Percentiles rank a stretch among this genome's conserved stretches.
Conservation (phyloP, 2,797 vertebrate genomes). For the Brachyalestes nurse region DNA sequence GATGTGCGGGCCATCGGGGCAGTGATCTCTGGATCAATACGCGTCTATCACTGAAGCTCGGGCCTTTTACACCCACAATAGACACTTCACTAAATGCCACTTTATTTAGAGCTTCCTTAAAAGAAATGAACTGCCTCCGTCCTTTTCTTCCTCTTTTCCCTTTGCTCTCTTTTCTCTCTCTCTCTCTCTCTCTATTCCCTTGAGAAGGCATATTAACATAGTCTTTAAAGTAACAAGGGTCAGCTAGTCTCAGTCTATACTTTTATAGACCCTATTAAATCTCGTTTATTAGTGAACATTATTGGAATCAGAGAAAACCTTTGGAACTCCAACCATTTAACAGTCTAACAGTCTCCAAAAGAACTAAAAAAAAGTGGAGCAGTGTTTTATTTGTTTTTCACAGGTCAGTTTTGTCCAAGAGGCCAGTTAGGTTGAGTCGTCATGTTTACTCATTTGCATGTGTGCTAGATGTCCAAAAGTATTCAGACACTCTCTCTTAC, state of each 20-base stretch:
- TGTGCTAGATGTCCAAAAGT: neutral
- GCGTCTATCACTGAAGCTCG: constrained; percentile 76
- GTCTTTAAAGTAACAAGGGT: constrained; percentile 51
- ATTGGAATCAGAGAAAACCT: too few species aligned
- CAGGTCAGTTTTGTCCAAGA: neutral
- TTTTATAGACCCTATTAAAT: constrained; percentile 15
- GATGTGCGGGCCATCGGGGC: constrained; percentile 75
- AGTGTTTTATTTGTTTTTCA: neutral
- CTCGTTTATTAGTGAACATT: neutral
- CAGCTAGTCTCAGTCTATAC: constrained; percentile 37
- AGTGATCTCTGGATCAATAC: constrained; percentile 80
- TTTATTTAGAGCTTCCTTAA: constrained; percentile 76
- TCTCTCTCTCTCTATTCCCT: constrained; percentile 19
- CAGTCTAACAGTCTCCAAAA: too few species aligned
- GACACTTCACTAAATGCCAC: constrained; percentile 75
- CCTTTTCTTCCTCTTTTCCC: constrained; percentile 55
- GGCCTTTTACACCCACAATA: constrained; percentile 76
- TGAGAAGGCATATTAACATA: constrained; percentile 52
- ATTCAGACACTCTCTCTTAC: neutral
- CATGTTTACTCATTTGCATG: neutral
- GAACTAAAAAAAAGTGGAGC: too few species aligned
- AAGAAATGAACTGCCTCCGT: constrained; percentile 76
- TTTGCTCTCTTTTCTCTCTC: constrained; percentile 38
- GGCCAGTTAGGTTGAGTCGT: neutral
- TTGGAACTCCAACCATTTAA: too few species aligned